These are phyloP conservation scores for Petrocephalus schoutedeni DNA, from an alignment of 2,797 vertebrate species.

Conservation along the genomic window DNA sequence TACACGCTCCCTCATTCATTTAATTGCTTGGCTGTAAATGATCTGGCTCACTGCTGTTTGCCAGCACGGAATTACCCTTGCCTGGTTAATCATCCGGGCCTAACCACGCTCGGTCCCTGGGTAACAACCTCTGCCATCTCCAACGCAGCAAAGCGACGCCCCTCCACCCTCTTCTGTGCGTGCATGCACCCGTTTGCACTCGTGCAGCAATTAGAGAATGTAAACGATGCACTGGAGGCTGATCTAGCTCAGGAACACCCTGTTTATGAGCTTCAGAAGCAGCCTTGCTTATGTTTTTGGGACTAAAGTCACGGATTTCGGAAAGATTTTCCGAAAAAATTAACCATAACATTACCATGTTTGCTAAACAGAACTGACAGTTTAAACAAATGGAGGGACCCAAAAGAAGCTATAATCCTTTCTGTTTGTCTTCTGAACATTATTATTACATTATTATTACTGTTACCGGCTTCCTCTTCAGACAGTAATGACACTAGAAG, in stretches of 20 bases:
- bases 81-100: neutral
- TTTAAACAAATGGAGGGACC: neutral
- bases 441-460: neutral
- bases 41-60: slow-evolving; percentile 34
- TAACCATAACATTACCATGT: neutral
- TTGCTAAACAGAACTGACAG: neutral
- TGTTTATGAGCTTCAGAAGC: slow-evolving; percentile 56
- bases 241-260: slow-evolving; percentile 58
- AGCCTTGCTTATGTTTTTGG: slow-evolving; percentile 17
- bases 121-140: neutral
- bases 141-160: neutral
- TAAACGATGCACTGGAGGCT: slow-evolving; percentile 33
- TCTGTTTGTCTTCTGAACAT: neutral
- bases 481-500: neutral
- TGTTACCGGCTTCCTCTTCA: neutral
- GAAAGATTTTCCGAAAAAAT: neutral
- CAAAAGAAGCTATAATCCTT: neutral
- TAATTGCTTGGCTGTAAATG: slow-evolving; percentile 25
- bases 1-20: slow-evolving; percentile 1
- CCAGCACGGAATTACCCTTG: neutral
- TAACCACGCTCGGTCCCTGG: neutral
- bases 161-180: neutral
- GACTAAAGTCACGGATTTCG: neutral
- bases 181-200: neutral
- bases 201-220: neutral